Base-by-base conservation (phyloP, 1,140 invertebrate genomes). In the Bombus affinis region DNA sequence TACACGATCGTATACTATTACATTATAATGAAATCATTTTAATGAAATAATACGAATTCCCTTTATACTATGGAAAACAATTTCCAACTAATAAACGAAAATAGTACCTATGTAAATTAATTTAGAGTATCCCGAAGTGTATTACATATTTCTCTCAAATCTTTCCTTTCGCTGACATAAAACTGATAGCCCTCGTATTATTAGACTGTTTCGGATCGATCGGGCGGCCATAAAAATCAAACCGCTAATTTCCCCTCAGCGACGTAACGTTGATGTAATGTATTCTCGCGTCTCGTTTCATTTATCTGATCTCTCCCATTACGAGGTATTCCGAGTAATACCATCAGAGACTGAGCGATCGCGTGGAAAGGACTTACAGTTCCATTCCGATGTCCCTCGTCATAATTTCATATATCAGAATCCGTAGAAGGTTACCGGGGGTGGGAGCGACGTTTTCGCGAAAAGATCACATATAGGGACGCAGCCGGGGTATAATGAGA, bases 401-500 rank as follows among this genome's bases (percentile, higher is more conserved):
- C 93, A 94, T 95, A 95, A 95, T 94, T 95, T 93, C 94, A 91
- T 91, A 91, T 93, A 94, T 95, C 93, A 93, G 91, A 91, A 94
- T 93, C 93, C 92, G 91, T 88, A 92, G 93, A 93, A 93, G 92
- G 73, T 85, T 79, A 13, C 28, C 25, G 28, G 57, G 39, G 47
- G 71, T n/a, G 28, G 44, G 89, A 88, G 88, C 47, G 86, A 44
- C 84, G 87, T 87, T 93, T 89, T 90, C 91, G 87, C 91, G 88
- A 89, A 86, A 92, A 93, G 92, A 94, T 95, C 93, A 93, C 93
- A 93, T 94, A 84, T 71, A 92, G 90, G 85, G 87, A 72, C 88
- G 91, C 92, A 90, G 87, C 91, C 90, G 89, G 75, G 91, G 81
- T 92, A 93, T 95, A 95, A 95, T 95, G 95, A 95, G 94, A 92